Conservation (phyloP, 92 coral and sea anemone species). For the Zoanthus sociatus region DNA sequence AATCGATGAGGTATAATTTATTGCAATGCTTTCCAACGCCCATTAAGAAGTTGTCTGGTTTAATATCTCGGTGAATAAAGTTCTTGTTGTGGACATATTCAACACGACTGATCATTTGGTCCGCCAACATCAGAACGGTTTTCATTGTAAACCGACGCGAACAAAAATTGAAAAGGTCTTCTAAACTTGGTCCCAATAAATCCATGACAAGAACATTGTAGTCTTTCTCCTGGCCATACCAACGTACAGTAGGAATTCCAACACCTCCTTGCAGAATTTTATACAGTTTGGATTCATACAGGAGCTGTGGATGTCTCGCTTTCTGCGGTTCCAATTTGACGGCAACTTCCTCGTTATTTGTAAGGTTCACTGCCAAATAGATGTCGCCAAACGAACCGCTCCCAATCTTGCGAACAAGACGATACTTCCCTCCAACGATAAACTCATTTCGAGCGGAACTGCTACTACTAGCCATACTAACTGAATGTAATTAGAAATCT, state of each 20-base stretch:
- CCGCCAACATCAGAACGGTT: conserved; percentile 99
- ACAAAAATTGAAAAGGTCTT: conserved; percentile 98
- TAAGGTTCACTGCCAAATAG: conserved; percentile 87
- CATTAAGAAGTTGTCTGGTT: conserved; percentile 99
- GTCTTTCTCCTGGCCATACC: conserved; percentile 98
- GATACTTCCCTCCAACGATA: conserved; percentile 93
- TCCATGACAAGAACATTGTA: conserved; percentile 98
- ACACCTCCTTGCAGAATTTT: conserved; percentile 98
- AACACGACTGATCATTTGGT: conserved; percentile 99
- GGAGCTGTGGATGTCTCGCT: conserved; percentile 99
- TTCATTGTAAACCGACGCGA: conserved; percentile 99
- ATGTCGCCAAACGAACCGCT: conserved; percentile 99
- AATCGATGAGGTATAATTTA: conserved; percentile 96
- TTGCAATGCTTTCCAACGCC: conserved; percentile 99
- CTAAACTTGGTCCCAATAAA: conserved; percentile 97
- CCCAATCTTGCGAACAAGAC: conserved; percentile 96
- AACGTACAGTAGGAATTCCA: conserved; percentile 93
- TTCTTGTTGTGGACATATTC: conserved; percentile 99
- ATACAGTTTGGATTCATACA: conserved; percentile 97
- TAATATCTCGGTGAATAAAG: conserved; percentile 98
- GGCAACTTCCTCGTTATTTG: conserved; percentile 96
- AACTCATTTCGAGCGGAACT: conserved; percentile 83
- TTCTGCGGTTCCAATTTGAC: conserved; percentile 96
- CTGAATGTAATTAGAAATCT: conserved; percentile 15
- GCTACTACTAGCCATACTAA: conserved; percentile 84